Conservation (phyloP, 2,888 invertebrate genomes). For the Xanthia icteritia region DNA sequence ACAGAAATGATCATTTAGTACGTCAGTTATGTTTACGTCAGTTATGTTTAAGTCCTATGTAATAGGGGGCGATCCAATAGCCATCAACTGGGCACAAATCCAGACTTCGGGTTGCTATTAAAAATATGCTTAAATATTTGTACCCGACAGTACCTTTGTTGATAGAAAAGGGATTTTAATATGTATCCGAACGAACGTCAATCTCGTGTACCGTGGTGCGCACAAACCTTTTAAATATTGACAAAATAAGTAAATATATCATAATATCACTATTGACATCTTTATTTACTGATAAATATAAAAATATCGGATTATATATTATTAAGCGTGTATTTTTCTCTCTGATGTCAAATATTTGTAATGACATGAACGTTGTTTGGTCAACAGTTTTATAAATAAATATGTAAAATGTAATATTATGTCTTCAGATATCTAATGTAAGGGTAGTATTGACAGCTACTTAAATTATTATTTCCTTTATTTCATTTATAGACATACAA, state of each 20-base stretch:
- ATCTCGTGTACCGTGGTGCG: conserved; percentile 18
- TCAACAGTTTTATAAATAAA: conserved; percentile 5
- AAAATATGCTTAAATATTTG: neutral
- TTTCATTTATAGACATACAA: no score
- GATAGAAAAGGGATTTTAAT: neutral
- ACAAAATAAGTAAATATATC: conserved; percentile 30
- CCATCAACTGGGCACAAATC: no score
- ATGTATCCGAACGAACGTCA: neutral
- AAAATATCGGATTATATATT: conserved; percentile 43
- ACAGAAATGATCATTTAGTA: no score
- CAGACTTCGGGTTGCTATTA: no score
- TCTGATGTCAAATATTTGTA: conserved; percentile 32
- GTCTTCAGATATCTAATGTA: neutral
- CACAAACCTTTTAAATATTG: conserved; percentile 42
- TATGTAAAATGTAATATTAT: neutral
- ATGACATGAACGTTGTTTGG: conserved; percentile 26
- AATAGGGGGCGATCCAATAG: no score
- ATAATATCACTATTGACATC: conserved; percentile 20
- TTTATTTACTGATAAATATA: conserved; percentile 50
- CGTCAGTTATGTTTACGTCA: neutral
- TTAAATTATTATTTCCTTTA: neutral
- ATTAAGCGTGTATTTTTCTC: conserved; percentile 50
- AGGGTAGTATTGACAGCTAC: neutral
- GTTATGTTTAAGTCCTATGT: neutral
- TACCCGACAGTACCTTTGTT: neutral